A percentile compares a stretch with the other conserved stretches of the same genome.
These are phyloP conservation scores for Neoascia interrupta DNA, from an alignment of 2,888 invertebrate genomes.

Conservation along the genomic window DNA sequence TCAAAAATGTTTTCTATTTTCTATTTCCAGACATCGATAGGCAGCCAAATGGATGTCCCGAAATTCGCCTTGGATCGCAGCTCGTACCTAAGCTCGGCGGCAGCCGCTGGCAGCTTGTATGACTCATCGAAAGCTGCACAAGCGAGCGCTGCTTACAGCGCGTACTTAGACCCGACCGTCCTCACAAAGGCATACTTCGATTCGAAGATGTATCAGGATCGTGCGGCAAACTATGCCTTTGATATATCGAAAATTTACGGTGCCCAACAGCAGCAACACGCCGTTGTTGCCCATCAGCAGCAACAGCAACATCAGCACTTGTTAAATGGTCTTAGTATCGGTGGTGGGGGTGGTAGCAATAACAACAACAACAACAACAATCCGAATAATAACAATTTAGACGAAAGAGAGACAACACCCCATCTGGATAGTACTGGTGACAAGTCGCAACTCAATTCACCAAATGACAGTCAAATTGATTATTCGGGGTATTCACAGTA, in stretches of 20 bases:
- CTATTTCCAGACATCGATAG: slow-evolving; percentile 74
- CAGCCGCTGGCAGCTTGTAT: slow-evolving; percentile 77
- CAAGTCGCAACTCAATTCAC: slow-evolving; percentile 77
- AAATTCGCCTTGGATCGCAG: slow-evolving; percentile 79
- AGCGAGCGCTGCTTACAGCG: slow-evolving; percentile 79
- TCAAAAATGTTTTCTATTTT: not conserved
- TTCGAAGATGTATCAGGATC: slow-evolving; percentile 80
- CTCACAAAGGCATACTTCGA: slow-evolving; percentile 80
- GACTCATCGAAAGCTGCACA: slow-evolving; percentile 76
- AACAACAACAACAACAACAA: slow-evolving; percentile 73
- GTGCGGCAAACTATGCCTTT: slow-evolving; percentile 80
- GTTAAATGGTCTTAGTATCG: slow-evolving; percentile 73
- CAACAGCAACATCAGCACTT: slow-evolving; percentile 78
- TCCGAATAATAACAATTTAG: slow-evolving; percentile 73
- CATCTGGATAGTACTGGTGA: slow-evolving; percentile 76
- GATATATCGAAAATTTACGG: slow-evolving; percentile 80
- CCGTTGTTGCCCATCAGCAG: slow-evolving; percentile 74
- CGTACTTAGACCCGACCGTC: slow-evolving; percentile 79
- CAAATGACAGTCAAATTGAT: slow-evolving; percentile 78
- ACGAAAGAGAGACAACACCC: slow-evolving; percentile 78
- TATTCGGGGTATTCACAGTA: slow-evolving; percentile 77
- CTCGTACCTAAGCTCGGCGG: slow-evolving; percentile 78
- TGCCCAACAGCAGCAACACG: slow-evolving; percentile 76
- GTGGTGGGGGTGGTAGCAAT: slow-evolving; percentile 72
- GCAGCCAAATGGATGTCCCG: slow-evolving; percentile 79